phyloP scores from a whole-genome alignment of 2,888 invertebrate genomes.

The Eupithecia insigniata region DNA sequence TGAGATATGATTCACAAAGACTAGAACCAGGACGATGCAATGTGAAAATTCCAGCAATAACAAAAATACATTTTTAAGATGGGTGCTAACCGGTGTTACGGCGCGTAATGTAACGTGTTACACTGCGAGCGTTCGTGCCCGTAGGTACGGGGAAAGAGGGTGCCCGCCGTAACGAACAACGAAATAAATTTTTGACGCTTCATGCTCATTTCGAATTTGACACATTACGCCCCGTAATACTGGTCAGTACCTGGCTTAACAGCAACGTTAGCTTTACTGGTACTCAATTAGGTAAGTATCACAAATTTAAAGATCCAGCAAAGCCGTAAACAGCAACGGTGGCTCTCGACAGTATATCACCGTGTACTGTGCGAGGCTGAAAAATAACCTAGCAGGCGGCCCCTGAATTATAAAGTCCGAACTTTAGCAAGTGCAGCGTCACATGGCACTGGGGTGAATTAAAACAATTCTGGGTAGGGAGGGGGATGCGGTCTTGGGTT shows the following conservation, averaged over 20 bases:
- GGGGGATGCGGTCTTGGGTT: slow-evolving; percentile 12
- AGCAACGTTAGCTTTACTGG: not conserved
- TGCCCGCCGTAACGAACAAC: too few relatives aligned
- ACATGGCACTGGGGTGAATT: slow-evolving; percentile 65
- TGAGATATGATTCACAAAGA: not conserved
- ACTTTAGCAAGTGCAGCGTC: slow-evolving; percentile 61
- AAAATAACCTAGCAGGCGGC: slow-evolving; percentile 47
- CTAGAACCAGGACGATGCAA: not conserved
- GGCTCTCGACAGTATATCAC: slow-evolving; percentile 15
- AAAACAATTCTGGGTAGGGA: slow-evolving; percentile 49
- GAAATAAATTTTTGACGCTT: too few relatives aligned
- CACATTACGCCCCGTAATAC: too few relatives aligned
- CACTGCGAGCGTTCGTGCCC: too few relatives aligned
- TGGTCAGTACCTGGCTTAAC: too few relatives aligned
- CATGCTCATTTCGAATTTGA: too few relatives aligned
- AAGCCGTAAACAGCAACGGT: not conserved
- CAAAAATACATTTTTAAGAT: not conserved
- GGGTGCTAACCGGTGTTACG: too few relatives aligned
- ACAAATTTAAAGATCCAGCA: not conserved
- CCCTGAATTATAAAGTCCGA: slow-evolving; percentile 66
- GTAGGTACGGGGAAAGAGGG: too few relatives aligned
- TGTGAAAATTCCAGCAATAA: not conserved
- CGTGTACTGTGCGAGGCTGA: slow-evolving; percentile 27
- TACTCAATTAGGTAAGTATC: not conserved
- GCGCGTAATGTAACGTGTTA: too few relatives aligned